Percentiles rank a stretch among this genome's conserved stretches.
Conservation (phyloP, 2,888 invertebrate genomes). For the Odontothrips loti region DNA sequence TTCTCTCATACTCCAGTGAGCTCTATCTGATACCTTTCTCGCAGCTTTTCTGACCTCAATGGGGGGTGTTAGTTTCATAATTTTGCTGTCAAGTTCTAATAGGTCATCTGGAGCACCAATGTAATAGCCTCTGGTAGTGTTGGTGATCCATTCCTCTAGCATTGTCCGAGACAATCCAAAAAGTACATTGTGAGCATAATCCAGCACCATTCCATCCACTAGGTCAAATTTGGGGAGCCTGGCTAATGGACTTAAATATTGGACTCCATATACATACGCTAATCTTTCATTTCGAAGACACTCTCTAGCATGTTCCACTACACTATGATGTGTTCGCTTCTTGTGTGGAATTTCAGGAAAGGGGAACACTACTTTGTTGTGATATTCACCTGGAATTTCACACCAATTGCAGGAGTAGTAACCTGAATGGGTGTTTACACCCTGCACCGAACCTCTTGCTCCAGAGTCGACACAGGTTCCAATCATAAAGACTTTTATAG, state of each 20-base stretch:
- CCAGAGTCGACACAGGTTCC: neutral
- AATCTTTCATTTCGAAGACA: neutral
- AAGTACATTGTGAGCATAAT: neutral
- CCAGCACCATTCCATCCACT: neutral
- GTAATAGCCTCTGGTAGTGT: neutral
- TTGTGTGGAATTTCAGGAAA: neutral
- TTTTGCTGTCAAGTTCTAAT: neutral
- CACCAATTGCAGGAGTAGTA: conserved; percentile 18
- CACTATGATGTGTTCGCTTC: neutral
- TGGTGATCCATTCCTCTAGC: neutral
- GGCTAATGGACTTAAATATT: conserved; percentile 1
- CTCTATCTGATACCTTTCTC: neutral
- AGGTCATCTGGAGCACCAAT: neutral
- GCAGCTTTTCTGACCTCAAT: neutral
- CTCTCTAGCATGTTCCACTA: neutral
- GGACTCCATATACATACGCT: neutral
- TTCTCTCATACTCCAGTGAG: neutral
- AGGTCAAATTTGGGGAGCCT: neutral
- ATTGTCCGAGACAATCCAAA: neutral
- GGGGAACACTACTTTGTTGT: neutral
- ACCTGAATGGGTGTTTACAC: neutral
- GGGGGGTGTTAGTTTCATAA: neutral
- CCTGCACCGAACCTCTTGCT: neutral
- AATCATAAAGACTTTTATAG: neutral
- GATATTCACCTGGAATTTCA: neutral